Conservation (phyloP, 2,113 vertebrate species). For the Planiliza haematocheilus region DNA sequence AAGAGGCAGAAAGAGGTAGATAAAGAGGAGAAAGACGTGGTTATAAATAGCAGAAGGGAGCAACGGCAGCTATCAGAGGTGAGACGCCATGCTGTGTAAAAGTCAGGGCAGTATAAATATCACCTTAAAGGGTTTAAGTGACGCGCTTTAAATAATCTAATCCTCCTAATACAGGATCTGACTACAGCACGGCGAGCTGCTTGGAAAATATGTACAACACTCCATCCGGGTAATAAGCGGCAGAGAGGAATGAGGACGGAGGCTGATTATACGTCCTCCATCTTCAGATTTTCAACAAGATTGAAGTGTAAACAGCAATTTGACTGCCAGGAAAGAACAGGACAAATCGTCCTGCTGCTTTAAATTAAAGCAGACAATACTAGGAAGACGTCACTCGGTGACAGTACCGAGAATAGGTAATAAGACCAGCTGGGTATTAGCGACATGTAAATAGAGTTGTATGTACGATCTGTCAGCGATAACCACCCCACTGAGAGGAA, state of each 20-base stretch:
- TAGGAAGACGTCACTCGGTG: slow-evolving; percentile 20
- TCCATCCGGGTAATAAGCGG: slow-evolving; percentile 8
- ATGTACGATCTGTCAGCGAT: neutral
- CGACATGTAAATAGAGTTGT: slow-evolving; percentile 35
- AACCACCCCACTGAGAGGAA: neutral
- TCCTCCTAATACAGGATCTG: slow-evolving; percentile 24
- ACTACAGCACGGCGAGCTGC: slow-evolving; percentile 19
- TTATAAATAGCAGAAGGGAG: slow-evolving; percentile 61
- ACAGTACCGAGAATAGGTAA: slow-evolving; percentile 45
- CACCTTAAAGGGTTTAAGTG: slow-evolving; percentile 69
- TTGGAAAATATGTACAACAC: slow-evolving; percentile 10
- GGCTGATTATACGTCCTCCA: neutral
- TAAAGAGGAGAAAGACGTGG: slow-evolving; percentile 39
- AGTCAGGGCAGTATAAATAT: slow-evolving; percentile 63
- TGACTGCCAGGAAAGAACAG: slow-evolving; percentile 33
- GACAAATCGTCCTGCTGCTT: slow-evolving; percentile 41
- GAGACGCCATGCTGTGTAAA: slow-evolving; percentile 33
- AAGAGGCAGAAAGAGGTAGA: slow-evolving; percentile 45
- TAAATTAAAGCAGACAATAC: slow-evolving; percentile 51
- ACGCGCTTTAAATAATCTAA: slow-evolving; percentile 61
- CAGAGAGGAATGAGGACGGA: slow-evolving; percentile 5
- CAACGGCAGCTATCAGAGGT: slow-evolving; percentile 31
- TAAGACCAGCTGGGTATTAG: slow-evolving; percentile 17
- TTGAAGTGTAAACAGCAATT: slow-evolving; percentile 42
- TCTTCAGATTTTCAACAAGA: slow-evolving; percentile 5